A percentile compares a stretch with the other conserved stretches of the same genome.
phyloP scores from a whole-genome alignment of 2,888 invertebrate genomes.

The Neuroscelio doddi region DNA sequence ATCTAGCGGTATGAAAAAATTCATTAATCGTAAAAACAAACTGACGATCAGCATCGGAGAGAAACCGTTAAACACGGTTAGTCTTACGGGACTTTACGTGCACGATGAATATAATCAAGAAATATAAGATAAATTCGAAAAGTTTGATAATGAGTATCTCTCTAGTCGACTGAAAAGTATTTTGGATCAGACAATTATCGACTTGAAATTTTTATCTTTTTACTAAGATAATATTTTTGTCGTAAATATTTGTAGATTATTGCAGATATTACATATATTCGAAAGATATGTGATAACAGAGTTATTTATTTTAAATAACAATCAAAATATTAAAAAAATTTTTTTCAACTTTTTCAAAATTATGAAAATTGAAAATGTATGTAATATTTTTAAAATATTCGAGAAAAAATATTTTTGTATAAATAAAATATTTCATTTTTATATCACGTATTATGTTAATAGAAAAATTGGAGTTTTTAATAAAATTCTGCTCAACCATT shows the following conservation, averaged over 20 bases:
- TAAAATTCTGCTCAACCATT: too few relatives aligned
- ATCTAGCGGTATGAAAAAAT: slow-evolving; percentile 37
- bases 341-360: too few relatives aligned
- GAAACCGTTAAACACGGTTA: slow-evolving; percentile 47
- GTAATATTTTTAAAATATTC: too few relatives aligned
- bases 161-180: slow-evolving; percentile 25
- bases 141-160: slow-evolving; percentile 20
- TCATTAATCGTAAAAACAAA: slow-evolving; percentile 44
- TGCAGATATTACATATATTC: too few relatives aligned
- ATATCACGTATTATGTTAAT: too few relatives aligned
- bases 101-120: slow-evolving; percentile 41
- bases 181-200: slow-evolving; percentile 27
- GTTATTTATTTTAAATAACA: too few relatives aligned
- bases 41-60: slow-evolving; percentile 37
- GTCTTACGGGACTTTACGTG: slow-evolving; percentile 41
- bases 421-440: too few relatives aligned
- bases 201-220: slow-evolving; percentile 21
- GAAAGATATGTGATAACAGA: too few relatives aligned
- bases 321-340: too few relatives aligned
- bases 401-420: too few relatives aligned
- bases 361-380: too few relatives aligned
- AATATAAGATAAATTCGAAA: slow-evolving; percentile 32
- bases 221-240: slow-evolving; percentile 6
- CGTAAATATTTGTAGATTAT: not conserved
- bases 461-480: too few relatives aligned